A percentile compares a stretch with the other conserved stretches of the same genome.
phyloP scores from a whole-genome alignment of 2,888 invertebrate genomes.

The Agelastica alni region DNA sequence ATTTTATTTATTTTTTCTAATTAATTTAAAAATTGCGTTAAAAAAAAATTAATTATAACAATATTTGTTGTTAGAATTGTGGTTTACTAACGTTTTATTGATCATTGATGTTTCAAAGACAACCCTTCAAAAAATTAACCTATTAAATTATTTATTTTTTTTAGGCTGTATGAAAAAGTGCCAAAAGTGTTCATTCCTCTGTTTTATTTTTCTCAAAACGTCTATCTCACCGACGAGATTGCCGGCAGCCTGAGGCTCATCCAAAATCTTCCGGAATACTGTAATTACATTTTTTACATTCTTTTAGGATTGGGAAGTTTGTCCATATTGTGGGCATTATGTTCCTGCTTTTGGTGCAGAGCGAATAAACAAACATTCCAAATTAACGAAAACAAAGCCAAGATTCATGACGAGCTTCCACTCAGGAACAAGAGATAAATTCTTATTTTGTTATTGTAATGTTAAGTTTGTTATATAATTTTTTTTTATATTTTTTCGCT shows the following conservation, averaged over 20 bases:
- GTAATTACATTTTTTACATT: constrained; percentile 38
- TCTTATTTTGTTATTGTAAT: neutral
- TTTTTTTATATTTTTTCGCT: too few species aligned
- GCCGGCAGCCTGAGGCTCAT: constrained; percentile 61
- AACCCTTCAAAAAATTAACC: neutral
- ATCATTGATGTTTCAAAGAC: neutral
- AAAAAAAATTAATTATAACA: too few species aligned
- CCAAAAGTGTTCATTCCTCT: constrained; percentile 72
- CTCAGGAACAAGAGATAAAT: neutral
- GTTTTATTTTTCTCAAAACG: constrained; percentile 76
- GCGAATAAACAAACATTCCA: constrained; percentile 21
- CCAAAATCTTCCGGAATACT: constrained; percentile 58
- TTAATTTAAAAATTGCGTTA: too few species aligned
- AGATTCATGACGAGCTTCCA: constrained; percentile 1
- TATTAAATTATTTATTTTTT: constrained; percentile 45
- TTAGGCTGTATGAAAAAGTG: constrained; percentile 67
- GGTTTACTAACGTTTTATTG: neutral
- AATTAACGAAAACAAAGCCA: constrained; percentile 25
- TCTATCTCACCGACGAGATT: constrained; percentile 63
- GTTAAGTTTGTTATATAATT: constrained; percentile 8
- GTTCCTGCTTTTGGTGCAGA: constrained; percentile 40
- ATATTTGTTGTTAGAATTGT: neutral
- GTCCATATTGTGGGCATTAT: constrained; percentile 39
- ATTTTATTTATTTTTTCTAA: too few species aligned
- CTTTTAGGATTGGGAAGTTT: constrained; percentile 40